Evolutionary conservation across 2,888 invertebrate species (phyloP).

Genomic region (Trissolcus brochymenae): DNA sequence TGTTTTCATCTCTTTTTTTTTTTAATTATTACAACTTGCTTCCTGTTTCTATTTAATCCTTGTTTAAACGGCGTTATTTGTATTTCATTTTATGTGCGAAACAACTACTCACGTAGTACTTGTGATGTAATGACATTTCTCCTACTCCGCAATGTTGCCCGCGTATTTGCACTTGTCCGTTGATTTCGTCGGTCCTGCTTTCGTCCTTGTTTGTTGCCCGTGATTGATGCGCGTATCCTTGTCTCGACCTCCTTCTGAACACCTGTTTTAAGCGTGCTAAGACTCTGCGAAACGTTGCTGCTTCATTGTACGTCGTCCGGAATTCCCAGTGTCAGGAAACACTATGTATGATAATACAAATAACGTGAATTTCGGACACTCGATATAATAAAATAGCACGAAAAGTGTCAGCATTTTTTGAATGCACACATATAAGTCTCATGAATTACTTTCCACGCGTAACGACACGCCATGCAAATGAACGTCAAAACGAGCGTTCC

Average conservation of each 20-base stretch:
- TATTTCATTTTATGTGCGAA: background rate
- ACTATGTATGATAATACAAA: conserved; percentile 38
- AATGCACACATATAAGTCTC: background rate
- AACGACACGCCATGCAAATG: conserved; percentile 26
- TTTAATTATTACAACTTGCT: too few relatives aligned
- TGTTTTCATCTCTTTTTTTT: too few relatives aligned
- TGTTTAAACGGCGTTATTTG: too few relatives aligned
- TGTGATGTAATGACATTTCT: conserved; percentile 75
- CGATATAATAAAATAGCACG: conserved; percentile 19
- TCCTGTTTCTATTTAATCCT: too few relatives aligned
- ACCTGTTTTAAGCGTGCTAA: conserved; percentile 42
- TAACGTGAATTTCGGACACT: conserved; percentile 28
- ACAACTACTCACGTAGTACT: conserved; percentile 72
- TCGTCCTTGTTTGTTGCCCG: conserved; percentile 12
- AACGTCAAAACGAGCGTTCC: background rate
- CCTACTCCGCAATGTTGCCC: conserved; percentile 54
- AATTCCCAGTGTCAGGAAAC: conserved; percentile 42
- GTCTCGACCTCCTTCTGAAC: conserved; percentile 21
- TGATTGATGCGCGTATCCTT: background rate
- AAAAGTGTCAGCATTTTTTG: conserved; percentile 22
- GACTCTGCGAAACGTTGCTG: conserved; percentile 24
- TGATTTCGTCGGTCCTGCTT: conserved; percentile 2
- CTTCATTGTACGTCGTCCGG: conserved; percentile 30
- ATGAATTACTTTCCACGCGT: conserved; percentile 36
- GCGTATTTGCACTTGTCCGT: conserved; percentile 24